phyloP scores from a whole-genome alignment of 1,140 invertebrate species.

The Euwallacea similis region DNA sequence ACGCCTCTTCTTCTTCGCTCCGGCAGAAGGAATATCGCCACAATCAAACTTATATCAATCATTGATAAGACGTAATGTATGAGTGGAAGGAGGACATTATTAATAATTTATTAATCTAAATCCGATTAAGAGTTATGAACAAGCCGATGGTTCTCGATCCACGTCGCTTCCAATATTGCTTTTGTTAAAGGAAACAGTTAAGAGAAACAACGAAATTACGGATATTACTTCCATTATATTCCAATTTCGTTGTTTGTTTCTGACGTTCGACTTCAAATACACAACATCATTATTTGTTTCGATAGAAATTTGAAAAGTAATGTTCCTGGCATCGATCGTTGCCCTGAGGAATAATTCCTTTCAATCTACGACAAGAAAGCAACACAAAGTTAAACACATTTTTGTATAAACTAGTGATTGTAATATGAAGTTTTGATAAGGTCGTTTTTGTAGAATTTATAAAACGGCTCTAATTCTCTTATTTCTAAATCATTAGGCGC shows the following conservation, averaged over 20 bases:
- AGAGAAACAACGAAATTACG: not conserved
- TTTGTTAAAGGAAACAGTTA: not conserved
- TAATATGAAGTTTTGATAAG: no score
- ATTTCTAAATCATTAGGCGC: no score
- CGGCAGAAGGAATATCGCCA: no score
- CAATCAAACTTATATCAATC: no score
- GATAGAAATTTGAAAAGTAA: constrained; percentile 1
- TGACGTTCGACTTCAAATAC: not conserved
- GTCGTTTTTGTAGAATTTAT: no score
- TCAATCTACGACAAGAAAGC: no score
- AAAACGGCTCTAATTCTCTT: no score
- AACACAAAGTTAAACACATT: no score
- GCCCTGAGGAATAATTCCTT: not conserved
- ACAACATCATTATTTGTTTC: not conserved
- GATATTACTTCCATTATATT: constrained; percentile 5
- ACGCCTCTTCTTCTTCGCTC: no score
- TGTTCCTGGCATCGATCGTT: not conserved
- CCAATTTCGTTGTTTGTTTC: constrained; percentile 6
- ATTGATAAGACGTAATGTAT: no score
- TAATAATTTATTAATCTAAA: constrained; percentile 4
- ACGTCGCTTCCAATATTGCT: constrained; percentile 1
- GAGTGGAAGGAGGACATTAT: not conserved
- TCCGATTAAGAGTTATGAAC: not conserved
- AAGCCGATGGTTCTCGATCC: not conserved
- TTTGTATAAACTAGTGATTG: no score